Evolutionary conservation across 2,888 invertebrate species (phyloP), one percentile per base, ranked within the genome.

Genomic region (Stramonita haemastoma): DNA sequence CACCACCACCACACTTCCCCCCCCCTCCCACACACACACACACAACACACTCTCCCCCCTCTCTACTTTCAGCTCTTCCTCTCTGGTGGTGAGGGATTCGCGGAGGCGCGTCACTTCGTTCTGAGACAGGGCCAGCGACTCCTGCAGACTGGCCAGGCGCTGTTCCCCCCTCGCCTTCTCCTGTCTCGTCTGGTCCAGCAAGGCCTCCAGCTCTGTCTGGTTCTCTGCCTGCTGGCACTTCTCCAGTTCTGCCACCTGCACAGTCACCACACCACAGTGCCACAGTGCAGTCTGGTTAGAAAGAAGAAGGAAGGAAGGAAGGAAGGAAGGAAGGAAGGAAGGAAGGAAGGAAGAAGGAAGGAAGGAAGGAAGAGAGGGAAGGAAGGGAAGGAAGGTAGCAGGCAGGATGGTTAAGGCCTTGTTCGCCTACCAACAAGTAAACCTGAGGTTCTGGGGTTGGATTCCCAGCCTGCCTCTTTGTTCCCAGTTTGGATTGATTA

Each of bases 171-270:
- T 96, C 93, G 98, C 98, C 94, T 98, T 98, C 93, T 98, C 98
- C 91, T 97, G 97, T 34, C 96, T 93, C 1, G 96, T 95, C 87
- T 94, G 94, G 91, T 96, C 95, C 87, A 98, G 95, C 26, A 98
- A 95, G 94, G 97, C 97, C 91, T 97, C 97, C 83, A 98, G 95
- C 94, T 98, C 98, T 79, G 97, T 97, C 94, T 97, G 97, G 92
- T 97, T 97, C 90, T 97, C 97, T 60, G 97, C 96, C 89, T 98
- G 97, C 73, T 95, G 93, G 77, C 94, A 95, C 87, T 95, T 94
- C 91, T 96, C 95, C 90, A 98, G 95, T 94, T 98, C 98, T 85
- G 97, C 97, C 56, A 91, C 88, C 90, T 93, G 91, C 36, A 36
- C 73, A 66, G 19, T 19, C 81, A 81, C 17, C 77, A 77, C n/a